Evolutionary conservation across 2,888 invertebrate species (phyloP).

Genomic region (Athripsodes cinereus): DNA sequence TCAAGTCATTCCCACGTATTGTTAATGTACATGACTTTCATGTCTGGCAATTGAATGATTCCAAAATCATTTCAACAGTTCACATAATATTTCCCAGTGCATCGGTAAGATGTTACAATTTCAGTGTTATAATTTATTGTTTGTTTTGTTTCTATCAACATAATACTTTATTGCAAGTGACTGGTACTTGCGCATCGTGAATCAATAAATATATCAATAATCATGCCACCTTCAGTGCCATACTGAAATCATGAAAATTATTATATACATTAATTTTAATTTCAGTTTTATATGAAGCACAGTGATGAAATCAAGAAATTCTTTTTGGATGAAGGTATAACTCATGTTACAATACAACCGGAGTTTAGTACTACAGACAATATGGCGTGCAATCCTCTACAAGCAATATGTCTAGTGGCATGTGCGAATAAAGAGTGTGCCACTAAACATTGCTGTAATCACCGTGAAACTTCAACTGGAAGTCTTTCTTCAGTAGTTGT

Average conservation of each 20-base stretch:
- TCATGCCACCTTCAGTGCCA: no score
- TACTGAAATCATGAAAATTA: no score
- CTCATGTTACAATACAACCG: slow-evolving; percentile 81
- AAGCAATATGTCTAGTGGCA: slow-evolving; percentile 18
- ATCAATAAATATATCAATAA: no score
- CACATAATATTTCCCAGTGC: slow-evolving; percentile 71
- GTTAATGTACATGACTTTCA: slow-evolving; percentile 81
- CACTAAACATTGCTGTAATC: slow-evolving; percentile 21
- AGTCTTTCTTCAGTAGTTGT: background rate
- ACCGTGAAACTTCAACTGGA: background rate
- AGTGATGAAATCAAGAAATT: slow-evolving; percentile 62
- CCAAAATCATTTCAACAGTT: slow-evolving; percentile 75
- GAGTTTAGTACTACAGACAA: slow-evolving; percentile 52
- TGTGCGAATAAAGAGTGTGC: slow-evolving; percentile 22
- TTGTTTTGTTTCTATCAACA: no score
- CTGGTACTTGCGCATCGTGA: no score
- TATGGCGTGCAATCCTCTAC: background rate
- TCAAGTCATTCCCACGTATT: slow-evolving; percentile 62
- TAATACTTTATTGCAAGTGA: no score
- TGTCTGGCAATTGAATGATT: slow-evolving; percentile 80
- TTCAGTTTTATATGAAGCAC: slow-evolving; percentile 18
- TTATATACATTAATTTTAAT: no score
- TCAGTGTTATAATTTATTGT: no score
- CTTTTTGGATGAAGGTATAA: slow-evolving; percentile 74
- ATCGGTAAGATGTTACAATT: slow-evolving; percentile 39